A percentile compares a stretch with the other conserved stretches of the same genome.
Conservation (phyloP, 2,797 vertebrate species). For the Microchirus variegatus region DNA sequence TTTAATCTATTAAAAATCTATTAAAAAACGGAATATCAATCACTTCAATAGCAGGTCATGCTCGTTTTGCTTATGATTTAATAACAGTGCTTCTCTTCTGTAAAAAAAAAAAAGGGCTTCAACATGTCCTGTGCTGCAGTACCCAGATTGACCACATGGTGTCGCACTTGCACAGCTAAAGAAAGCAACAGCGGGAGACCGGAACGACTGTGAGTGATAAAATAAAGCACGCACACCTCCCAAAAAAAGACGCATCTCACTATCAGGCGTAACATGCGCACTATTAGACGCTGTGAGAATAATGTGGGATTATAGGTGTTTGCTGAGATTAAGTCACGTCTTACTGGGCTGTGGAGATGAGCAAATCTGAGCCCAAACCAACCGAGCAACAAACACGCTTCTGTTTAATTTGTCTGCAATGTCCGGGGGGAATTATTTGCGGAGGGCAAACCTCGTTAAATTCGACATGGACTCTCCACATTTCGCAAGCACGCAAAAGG, state of each 20-base stretch:
- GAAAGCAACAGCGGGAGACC: background rate
- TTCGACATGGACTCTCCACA: constrained; percentile 80
- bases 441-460: constrained; percentile 78
- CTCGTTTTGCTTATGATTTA: background rate
- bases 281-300: constrained; percentile 33
- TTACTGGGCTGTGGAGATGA: constrained; percentile 32
- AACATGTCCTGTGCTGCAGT: constrained; percentile 10
- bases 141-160: constrained; percentile 41
- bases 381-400: constrained; percentile 69
- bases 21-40: no score
- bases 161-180: constrained; percentile 59
- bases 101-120: background rate
- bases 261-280: constrained; percentile 1
- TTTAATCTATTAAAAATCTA: no score
- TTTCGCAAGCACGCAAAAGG: constrained; percentile 82
- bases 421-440: constrained; percentile 77
- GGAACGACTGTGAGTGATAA: constrained; percentile 18
- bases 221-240: no score
- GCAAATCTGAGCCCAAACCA: constrained; percentile 45
- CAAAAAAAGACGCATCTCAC: no score
- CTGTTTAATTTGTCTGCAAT: constrained; percentile 77
- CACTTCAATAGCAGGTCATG: background rate
- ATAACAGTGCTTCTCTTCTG: background rate
- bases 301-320: constrained; percentile 53
- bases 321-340: constrained; percentile 41